Evolutionary conservation across 2,113 vertebrate species (phyloP).

Genomic region (Mugil cephalus): DNA sequence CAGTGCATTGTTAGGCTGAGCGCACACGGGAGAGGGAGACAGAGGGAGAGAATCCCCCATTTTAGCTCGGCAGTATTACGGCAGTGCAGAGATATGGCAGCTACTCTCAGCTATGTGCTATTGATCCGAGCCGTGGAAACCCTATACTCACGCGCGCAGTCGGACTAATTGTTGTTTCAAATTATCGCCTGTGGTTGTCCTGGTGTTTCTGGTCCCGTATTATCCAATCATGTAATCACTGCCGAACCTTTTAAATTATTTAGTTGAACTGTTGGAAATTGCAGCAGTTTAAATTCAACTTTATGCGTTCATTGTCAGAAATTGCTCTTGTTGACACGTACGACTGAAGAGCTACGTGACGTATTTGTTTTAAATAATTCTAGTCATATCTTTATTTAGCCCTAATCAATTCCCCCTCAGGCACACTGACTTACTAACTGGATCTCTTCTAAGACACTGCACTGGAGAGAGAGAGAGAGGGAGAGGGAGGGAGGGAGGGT

Average conservation of each 20-base stretch:
- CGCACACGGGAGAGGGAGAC: slow-evolving; percentile 74
- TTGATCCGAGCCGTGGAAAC: slow-evolving; percentile 65
- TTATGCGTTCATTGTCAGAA: background rate
- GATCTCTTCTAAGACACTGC: slow-evolving; percentile 82
- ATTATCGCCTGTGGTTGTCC: slow-evolving; percentile 15
- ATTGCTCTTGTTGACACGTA: background rate
- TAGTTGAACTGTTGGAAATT: background rate
- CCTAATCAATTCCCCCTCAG: slow-evolving; percentile 64
- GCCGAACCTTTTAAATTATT: background rate
- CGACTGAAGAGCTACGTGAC: background rate
- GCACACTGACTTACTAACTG: slow-evolving; percentile 83
- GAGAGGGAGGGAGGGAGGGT: slow-evolving; percentile 51
- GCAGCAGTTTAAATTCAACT: slow-evolving; percentile 1
- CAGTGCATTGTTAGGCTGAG: slow-evolving; percentile 80
- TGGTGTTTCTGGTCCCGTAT: slow-evolving; percentile 1
- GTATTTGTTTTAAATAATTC: slow-evolving; percentile 24
- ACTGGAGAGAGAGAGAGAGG: slow-evolving; percentile 66
- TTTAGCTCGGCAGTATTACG: slow-evolving; percentile 79
- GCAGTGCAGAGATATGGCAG: slow-evolving; percentile 81
- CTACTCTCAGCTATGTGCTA: slow-evolving; percentile 48
- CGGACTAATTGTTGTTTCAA: slow-evolving; percentile 48
- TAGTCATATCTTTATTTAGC: slow-evolving; percentile 70
- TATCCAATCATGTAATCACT: background rate
- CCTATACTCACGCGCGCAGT: slow-evolving; percentile 45
- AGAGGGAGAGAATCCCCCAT: slow-evolving; percentile 81